phyloP scores from a whole-genome alignment of 1,140 invertebrate genomes.

The Ceratitis capitata region DNA sequence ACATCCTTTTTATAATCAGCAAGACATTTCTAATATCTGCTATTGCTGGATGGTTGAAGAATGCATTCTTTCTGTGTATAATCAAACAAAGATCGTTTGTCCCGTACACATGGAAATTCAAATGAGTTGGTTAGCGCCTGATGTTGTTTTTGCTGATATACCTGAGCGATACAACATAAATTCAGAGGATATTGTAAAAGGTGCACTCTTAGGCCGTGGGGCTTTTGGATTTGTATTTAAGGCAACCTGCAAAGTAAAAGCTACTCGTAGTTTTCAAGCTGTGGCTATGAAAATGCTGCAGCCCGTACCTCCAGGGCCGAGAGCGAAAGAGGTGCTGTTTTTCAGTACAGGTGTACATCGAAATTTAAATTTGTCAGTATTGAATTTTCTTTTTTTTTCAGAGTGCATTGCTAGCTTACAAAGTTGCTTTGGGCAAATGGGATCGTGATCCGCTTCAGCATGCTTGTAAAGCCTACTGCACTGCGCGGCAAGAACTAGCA shows the following conservation, averaged over 20 bases:
- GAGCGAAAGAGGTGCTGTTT: conserved; percentile 69
- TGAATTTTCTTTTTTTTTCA: conserved; percentile 7
- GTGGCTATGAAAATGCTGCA: conserved; percentile 97
- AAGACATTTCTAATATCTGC: conserved; percentile 63
- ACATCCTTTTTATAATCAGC: conserved; percentile 68
- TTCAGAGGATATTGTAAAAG: conserved; percentile 81
- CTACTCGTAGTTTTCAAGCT: conserved; percentile 70
- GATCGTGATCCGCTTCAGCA: conserved; percentile 89
- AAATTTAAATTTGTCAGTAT: background rate
- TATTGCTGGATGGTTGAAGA: conserved; percentile 93
- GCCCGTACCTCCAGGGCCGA: conserved; percentile 86
- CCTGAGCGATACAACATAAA: conserved; percentile 81
- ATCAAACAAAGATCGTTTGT: conserved; percentile 70
- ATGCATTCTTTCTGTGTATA: conserved; percentile 88
- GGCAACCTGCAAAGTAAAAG: conserved; percentile 76
- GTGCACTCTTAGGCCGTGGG: conserved; percentile 88
- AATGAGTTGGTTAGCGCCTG: conserved; percentile 77
- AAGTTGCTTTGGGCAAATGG: conserved; percentile 88
- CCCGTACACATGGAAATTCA: conserved; percentile 72
- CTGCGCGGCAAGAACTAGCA: conserved; percentile 91
- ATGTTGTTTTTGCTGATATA: conserved; percentile 88
- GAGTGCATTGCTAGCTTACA: conserved; percentile 64
- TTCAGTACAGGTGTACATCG: background rate
- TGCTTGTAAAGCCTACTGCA: conserved; percentile 94
- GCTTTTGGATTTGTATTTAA: conserved; percentile 98